Conservation (phyloP, 1,140 invertebrate genomes). For the Drosophila simulans region DNA sequence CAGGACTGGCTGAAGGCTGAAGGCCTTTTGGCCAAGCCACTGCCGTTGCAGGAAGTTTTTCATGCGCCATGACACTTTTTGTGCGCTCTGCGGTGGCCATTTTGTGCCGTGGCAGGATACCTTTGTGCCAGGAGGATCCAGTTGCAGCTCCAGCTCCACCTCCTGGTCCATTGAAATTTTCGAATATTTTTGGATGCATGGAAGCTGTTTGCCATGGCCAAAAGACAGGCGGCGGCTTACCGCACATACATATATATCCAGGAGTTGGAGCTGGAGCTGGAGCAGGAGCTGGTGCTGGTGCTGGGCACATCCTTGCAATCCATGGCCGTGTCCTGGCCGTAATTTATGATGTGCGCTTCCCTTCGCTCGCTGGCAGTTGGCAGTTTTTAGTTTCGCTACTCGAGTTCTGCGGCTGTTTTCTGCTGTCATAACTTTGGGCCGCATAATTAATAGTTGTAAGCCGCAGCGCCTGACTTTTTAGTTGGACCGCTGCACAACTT, state of each 20-base stretch:
- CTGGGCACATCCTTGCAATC: conserved; percentile 53
- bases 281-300: conserved; percentile 11
- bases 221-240: conserved; percentile 75
- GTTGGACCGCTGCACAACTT: conserved; percentile 63
- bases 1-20: not conserved
- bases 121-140: conserved; percentile 53
- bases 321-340: conserved; percentile 72
- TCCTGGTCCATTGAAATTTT: conserved; percentile 63
- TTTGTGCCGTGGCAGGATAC: conserved; percentile 67
- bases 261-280: not conserved
- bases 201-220: conserved; percentile 78
- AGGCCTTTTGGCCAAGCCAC: conserved; percentile 37
- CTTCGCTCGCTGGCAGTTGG: conserved; percentile 52
- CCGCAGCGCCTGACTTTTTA: conserved; percentile 69
- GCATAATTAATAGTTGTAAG: conserved; percentile 82
- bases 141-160: conserved; percentile 3
- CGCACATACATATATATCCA: conserved; percentile 25
- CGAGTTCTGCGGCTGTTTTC: conserved; percentile 73
- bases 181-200: conserved; percentile 79
- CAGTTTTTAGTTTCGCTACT: conserved; percentile 65
- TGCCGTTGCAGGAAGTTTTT: conserved; percentile 74
- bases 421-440: conserved; percentile 79
- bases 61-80: conserved; percentile 83
- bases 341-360: conserved; percentile 82
- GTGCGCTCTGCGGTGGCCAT: conserved; percentile 72